Conservation (phyloP, 2,888 invertebrate genomes). For the Ditylenchus weischeri region DNA sequence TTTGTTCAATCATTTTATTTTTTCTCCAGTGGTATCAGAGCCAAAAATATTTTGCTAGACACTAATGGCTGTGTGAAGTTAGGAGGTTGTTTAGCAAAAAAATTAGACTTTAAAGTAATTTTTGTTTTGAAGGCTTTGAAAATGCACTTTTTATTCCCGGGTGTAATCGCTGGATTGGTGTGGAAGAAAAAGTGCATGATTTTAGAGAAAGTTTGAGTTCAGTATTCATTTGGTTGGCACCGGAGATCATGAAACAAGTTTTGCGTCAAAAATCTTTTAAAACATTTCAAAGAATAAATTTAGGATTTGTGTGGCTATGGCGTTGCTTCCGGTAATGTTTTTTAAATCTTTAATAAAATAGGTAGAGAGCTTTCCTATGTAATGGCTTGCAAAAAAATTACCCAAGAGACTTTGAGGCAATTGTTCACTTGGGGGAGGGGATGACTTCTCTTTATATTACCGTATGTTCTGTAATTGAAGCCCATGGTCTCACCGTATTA, state of each 20-base stretch:
- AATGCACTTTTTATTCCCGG: conserved; percentile 21
- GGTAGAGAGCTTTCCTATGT: no score
- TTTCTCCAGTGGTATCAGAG: conserved; percentile 71
- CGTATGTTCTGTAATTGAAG: no score
- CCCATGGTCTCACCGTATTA: no score
- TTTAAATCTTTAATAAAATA: conserved; percentile 60
- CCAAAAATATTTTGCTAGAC: conserved; percentile 75
- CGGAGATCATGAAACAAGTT: conserved; percentile 79
- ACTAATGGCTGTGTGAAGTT: conserved; percentile 23
- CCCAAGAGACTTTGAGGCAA: no score
- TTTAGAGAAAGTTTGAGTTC: conserved; percentile 72
- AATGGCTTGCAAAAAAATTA: no score
- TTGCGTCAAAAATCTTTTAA: neutral
- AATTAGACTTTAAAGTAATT: no score
- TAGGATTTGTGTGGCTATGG: conserved; percentile 78
- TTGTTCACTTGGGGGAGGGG: no score
- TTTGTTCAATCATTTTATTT: neutral
- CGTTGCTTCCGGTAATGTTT: conserved; percentile 16
- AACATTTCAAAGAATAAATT: conserved; percentile 16
- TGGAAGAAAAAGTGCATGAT: conserved; percentile 58
- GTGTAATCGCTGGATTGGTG: conserved; percentile 21
- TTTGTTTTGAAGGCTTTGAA: neutral
- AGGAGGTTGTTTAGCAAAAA: neutral
- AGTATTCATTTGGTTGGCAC: conserved; percentile 84
- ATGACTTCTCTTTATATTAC: no score